Evolutionary conservation across 2,113 vertebrate species (phyloP).

Genomic region (Ardeotis arabs): DNA sequence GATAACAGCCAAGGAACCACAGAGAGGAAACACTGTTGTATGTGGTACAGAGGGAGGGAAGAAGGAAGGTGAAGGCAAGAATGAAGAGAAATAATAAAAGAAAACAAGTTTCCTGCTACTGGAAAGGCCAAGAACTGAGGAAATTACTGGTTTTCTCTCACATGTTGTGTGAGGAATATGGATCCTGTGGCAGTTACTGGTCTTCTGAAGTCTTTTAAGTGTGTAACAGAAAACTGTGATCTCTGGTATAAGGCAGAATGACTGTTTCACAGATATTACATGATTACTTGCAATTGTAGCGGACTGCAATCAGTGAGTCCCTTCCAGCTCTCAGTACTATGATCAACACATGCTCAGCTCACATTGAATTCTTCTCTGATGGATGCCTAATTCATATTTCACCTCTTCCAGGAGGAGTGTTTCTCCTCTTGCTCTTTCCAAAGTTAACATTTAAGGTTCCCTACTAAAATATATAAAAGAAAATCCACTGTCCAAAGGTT

Average conservation of each 20-base stretch:
- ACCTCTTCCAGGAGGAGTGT: not conserved
- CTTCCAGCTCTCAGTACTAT: not conserved
- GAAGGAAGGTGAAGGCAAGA: not conserved
- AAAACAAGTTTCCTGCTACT: not conserved
- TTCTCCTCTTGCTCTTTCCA: not conserved
- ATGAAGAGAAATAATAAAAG: not conserved
- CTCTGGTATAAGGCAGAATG: not conserved
- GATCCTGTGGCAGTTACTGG: not conserved
- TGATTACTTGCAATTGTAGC: not conserved
- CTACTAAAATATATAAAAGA: not conserved
- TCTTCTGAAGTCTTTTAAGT: not conserved
- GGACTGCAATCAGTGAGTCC: not conserved
- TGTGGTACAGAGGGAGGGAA: fast-evolving
- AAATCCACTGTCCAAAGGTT: not conserved
- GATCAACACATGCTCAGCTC: not conserved
- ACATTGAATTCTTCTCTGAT: not conserved
- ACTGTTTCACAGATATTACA: not conserved
- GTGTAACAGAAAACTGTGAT: not conserved
- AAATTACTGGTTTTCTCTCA: not conserved
- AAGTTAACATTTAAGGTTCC: not conserved
- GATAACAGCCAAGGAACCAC: not conserved
- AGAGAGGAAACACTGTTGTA: not conserved
- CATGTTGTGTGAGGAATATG: not conserved
- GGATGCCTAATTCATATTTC: not conserved
- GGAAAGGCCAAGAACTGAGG: not conserved